Conservation (phyloP, 2,888 invertebrate genomes). For the Strigamia maritima region DNA sequence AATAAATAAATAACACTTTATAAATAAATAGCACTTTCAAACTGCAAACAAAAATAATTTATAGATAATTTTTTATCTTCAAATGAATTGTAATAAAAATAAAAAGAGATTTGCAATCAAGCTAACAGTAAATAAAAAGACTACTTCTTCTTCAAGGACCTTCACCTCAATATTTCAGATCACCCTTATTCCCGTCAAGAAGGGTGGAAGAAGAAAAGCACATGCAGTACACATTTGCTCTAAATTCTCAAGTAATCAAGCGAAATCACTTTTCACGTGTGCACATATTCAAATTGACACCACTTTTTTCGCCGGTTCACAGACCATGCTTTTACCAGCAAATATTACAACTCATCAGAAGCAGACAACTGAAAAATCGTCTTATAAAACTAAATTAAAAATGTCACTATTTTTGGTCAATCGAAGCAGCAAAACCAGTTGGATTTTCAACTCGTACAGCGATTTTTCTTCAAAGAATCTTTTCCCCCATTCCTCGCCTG, state of each 20-base stretch:
- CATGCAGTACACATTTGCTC: neutral
- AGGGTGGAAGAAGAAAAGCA: neutral
- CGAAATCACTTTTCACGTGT: no score
- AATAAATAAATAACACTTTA: neutral
- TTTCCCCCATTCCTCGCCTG: neutral
- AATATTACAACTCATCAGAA: no score
- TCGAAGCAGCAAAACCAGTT: no score
- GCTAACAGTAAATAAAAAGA: neutral
- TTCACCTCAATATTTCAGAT: slow-evolving; percentile 11
- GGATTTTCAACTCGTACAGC: no score
- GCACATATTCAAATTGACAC: no score
- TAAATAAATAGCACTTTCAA: neutral
- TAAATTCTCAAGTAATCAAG: neutral
- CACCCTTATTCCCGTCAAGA: neutral
- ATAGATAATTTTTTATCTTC: neutral
- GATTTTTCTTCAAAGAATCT: neutral
- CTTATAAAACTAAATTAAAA: no score
- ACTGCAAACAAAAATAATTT: neutral
- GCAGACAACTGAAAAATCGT: no score
- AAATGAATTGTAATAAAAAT: neutral
- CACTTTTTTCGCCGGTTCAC: no score
- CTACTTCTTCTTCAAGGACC: slow-evolving; percentile 20
- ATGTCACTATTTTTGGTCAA: no score
- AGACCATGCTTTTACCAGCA: no score
- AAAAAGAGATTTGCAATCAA: neutral